Evolutionary conservation across 2,797 vertebrate species (phyloP), one percentile per base, ranked within the genome.

Genomic region (Antrozous pallidus): DNA sequence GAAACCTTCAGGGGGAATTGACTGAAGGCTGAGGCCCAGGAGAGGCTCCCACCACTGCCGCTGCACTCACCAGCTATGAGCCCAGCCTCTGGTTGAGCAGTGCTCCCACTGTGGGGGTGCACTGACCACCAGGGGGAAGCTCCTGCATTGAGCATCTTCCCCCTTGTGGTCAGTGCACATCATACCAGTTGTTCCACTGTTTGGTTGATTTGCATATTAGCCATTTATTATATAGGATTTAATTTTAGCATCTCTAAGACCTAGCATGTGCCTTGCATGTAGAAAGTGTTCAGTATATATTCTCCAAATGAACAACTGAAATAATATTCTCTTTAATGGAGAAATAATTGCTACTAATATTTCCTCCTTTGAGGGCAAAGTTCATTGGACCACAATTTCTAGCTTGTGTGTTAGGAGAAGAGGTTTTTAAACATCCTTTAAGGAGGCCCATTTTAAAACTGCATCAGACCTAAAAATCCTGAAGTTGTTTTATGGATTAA

Each of bases 331-430:
- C 33, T 74, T 94, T 47, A 88, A 11, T 85, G 47, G 33, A 88
- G 88, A 95, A 93, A 73, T 49, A 7, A 9, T 58, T 45, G 5
- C 14, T 69, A 56, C 33, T 65, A 90, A 31, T 63, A 6, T 67
- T 83, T 51, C 49, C 31, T 95, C 22, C 42, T 40, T 96, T 84
- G 26, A 61, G 13, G 65, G 12, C 4, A 87, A 31, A 80, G 11
- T 86, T 80, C 61, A 71, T 1, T 92, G 20, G 31, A 5, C 0
- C 20, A 82, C 4, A 90, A n/a, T 95, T 78, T 88, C 77, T 88
- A 87, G 33, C 22, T 96, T 88, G 10, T 82, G 13, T 83, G 16
- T 82, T 94, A 75, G 20, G 65, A 83, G 22, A 86, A 81, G 51
- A 82, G 22, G 22, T 67, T 69, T 8, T 31, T 73, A 71, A 87